Percentiles rank a stretch among this genome's conserved stretches.
Conservation (phyloP, 1,140 invertebrate genomes). For the Metaphire vulgaris region DNA sequence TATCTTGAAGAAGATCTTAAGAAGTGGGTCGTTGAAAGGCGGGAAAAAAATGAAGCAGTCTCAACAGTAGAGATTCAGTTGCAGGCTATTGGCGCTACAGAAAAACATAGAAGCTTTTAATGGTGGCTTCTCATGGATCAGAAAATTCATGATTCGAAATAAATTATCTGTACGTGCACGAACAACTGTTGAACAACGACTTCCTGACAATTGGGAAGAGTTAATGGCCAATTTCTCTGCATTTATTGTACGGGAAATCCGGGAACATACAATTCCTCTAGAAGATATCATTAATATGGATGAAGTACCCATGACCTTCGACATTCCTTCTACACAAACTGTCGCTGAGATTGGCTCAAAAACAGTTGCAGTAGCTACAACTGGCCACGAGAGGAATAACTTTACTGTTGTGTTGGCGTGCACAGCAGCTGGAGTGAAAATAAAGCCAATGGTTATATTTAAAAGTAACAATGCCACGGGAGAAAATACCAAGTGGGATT, state of each 20-base stretch:
- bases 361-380: neutral
- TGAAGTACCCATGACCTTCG: neutral
- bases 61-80: neutral
- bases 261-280: neutral
- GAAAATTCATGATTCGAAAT: neutral
- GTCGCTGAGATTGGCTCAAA: too few relatives aligned
- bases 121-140: neutral
- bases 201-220: neutral
- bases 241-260: neutral
- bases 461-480: neutral
- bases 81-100: neutral
- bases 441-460: constrained; percentile 5
- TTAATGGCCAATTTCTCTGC: neutral
- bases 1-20: neutral
- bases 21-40: neutral
- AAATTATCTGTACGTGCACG: neutral
- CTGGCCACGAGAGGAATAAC: neutral
- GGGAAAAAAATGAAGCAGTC: neutral
- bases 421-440: neutral
- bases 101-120: neutral
- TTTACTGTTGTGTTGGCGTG: neutral
- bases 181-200: neutral
- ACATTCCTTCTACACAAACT: neutral
- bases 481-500: neutral
- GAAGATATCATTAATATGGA: neutral